Evolutionary conservation across 1,140 invertebrate species (phyloP).

Genomic region (Anagrus nilaparvatae): DNA sequence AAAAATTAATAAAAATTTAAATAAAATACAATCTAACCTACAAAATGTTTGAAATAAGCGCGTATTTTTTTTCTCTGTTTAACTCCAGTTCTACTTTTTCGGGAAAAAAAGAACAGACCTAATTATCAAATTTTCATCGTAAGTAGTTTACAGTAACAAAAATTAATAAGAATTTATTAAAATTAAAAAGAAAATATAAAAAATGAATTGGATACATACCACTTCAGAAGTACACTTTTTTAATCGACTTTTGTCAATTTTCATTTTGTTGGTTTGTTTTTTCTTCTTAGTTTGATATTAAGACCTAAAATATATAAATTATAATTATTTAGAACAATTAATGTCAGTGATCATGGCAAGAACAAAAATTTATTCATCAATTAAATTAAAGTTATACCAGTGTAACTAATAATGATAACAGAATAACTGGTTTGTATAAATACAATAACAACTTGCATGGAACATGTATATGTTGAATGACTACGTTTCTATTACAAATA

Average conservation of each 20-base stretch:
- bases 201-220: constrained; percentile 42
- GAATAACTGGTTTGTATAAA: not conserved
- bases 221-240: constrained; percentile 84
- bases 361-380: not conserved
- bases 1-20: no score
- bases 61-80: no score
- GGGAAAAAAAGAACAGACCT: no score
- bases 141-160: no score
- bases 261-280: constrained; percentile 51
- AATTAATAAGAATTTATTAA: no score
- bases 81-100: no score
- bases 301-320: constrained; percentile 22
- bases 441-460: not conserved
- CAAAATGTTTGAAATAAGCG: no score
- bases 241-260: constrained; percentile 75
- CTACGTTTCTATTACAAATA: not conserved
- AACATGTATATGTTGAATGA: not conserved
- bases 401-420: not conserved
- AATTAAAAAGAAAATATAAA: constrained; percentile 5
- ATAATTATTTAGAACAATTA: not conserved
- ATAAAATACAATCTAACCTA: no score
- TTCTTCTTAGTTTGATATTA: constrained; percentile 18
- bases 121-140: no score
- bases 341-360: not conserved
- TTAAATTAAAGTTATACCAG: not conserved